Conservation (phyloP, 2,113 vertebrate species). For the Potamarius usumacintae region DNA sequence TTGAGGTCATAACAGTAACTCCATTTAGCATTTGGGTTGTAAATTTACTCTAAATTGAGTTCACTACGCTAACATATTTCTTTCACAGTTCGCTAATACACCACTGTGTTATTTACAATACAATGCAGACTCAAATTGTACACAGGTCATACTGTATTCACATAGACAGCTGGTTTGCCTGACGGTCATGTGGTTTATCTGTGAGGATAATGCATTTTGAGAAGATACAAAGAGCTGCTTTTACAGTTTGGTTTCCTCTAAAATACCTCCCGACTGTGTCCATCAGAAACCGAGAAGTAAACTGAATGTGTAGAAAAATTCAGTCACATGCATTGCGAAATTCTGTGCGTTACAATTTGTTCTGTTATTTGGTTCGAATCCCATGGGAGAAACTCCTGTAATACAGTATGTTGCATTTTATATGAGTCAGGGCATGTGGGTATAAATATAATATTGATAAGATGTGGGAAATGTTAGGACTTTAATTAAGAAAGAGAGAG, state of each 20-base stretch:
- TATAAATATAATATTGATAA: not conserved
- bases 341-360: not conserved
- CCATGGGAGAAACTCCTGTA: not conserved
- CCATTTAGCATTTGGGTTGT: not conserved
- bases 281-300: not conserved
- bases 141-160: not conserved
- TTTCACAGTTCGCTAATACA: not conserved
- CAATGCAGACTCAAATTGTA: not conserved
- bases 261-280: not conserved
- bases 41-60: too few species aligned
- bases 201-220: not conserved
- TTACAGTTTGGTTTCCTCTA: not conserved
- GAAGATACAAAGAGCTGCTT: not conserved
- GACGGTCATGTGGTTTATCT: not conserved
- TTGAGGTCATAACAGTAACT: too few species aligned
- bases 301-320: not conserved
- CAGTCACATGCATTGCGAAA: not conserved
- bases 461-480: not conserved
- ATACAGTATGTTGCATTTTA: not conserved
- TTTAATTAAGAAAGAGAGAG: constrained; percentile 10
- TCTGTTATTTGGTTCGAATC: not conserved
- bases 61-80: not conserved
- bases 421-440: not conserved
- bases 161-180: not conserved
- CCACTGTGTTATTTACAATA: not conserved